Conservation (phyloP, 2,113 vertebrate species). For the Sinosuthora webbiana region DNA sequence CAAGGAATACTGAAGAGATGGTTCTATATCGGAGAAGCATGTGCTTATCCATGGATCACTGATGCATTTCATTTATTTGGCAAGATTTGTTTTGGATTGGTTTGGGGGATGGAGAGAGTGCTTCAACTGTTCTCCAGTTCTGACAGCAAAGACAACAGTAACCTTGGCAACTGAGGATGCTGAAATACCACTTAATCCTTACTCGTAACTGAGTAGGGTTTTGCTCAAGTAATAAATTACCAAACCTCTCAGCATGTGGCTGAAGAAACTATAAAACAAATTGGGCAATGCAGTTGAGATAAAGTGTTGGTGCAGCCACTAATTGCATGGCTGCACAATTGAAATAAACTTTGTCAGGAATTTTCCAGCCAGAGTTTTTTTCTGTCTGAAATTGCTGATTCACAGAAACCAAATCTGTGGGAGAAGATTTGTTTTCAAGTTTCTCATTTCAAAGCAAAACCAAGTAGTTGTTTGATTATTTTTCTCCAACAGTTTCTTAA, state of each 20-base stretch:
- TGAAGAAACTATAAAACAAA: neutral
- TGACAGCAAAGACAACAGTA: constrained; percentile 1
- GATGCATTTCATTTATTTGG: neutral
- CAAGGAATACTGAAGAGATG: neutral
- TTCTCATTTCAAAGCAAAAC: neutral
- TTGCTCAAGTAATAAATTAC: neutral
- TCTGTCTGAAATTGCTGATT: neutral
- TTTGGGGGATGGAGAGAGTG: neutral
- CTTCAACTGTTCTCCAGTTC: neutral
- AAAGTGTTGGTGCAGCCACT: neutral
- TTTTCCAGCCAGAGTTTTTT: neutral
- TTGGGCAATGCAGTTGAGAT: neutral
- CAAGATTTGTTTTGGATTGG: neutral
- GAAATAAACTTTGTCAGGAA: neutral
- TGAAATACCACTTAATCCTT: constrained; percentile 6
- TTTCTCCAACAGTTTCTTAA: neutral
- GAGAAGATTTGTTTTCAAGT: neutral
- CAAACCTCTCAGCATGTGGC: neutral
- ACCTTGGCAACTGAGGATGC: neutral
- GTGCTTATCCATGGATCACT: neutral
- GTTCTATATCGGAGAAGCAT: neutral
- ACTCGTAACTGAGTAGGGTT: neutral
- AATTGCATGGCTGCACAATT: neutral
- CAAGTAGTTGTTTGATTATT: neutral
- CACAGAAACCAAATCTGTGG: neutral